A percentile compares a stretch with the other conserved stretches of the same genome.
phyloP scores from a whole-genome alignment of 2,888 invertebrate species.

The Cephus rjabovi region DNA sequence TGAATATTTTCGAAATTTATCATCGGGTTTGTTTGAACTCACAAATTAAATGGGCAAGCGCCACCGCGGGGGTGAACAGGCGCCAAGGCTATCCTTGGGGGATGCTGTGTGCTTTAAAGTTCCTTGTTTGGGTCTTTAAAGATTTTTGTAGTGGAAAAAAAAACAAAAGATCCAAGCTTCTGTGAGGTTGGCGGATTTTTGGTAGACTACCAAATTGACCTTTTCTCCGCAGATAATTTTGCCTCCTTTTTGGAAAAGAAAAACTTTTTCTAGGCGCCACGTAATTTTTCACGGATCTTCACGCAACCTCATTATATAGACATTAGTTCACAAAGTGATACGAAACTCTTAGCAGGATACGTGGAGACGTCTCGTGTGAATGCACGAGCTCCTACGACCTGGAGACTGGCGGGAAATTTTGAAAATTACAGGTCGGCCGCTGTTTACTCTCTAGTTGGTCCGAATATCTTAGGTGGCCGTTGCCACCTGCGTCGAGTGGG shows the following conservation, averaged over 20 bases:
- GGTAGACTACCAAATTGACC: neutral
- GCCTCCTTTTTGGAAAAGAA: neutral
- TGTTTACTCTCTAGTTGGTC: constrained; percentile 1
- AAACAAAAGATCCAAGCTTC: neutral
- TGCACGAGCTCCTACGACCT: neutral
- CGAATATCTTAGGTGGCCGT: neutral
- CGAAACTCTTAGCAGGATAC: neutral
- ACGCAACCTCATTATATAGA: neutral
- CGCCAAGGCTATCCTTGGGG: neutral
- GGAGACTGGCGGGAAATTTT: neutral
- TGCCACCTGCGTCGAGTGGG: constrained; percentile 6
- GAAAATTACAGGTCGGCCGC: neutral
- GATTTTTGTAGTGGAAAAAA: neutral
- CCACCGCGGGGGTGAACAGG: neutral
- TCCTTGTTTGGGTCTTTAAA: neutral
- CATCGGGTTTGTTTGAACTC: constrained; percentile 20
- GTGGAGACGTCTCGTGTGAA: neutral
- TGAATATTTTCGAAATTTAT: constrained; percentile 24
- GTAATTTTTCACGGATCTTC: neutral
- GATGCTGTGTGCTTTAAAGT: neutral
- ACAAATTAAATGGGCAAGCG: constrained; percentile 15
- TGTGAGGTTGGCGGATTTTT: neutral
- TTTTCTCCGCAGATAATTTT: neutral
- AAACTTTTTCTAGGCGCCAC: neutral
- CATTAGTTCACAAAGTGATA: neutral